Conservation (phyloP, 2,113 vertebrate species). For the Ivindomyrus marchei region DNA sequence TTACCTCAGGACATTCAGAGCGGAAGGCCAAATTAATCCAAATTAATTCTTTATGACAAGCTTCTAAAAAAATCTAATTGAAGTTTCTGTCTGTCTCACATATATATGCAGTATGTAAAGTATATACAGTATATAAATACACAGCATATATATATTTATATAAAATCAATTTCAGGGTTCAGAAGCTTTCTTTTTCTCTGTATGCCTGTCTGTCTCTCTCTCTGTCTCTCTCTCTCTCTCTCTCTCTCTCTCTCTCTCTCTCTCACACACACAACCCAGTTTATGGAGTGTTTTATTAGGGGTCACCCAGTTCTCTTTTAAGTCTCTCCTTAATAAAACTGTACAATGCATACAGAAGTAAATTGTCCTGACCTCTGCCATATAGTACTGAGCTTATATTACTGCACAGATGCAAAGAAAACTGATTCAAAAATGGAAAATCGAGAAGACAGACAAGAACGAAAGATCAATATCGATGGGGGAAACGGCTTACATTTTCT, state of each 20-base stretch:
- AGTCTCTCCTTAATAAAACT: not conserved
- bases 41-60: not conserved
- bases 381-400: not conserved
- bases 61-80: not conserved
- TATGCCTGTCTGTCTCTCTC: not conserved
- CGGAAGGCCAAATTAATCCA: not conserved
- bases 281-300: not conserved
- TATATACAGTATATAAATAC: not conserved
- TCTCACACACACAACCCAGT: not conserved
- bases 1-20: not conserved
- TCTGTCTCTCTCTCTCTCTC: too few relatives aligned
- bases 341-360: not conserved
- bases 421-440: conserved; percentile 50
- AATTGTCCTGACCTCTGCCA: not conserved
- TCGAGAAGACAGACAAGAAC: not conserved
- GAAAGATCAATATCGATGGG: conserved; percentile 56
- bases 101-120: not conserved
- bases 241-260: too few relatives aligned
- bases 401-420: not conserved
- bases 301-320: not conserved
- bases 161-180: not conserved
- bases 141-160: not conserved
- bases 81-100: not conserved
- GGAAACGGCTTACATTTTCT: conserved; percentile 59
- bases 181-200: not conserved